Base-by-base conservation (phyloP, 2,113 vertebrate genomes). In the Oenanthe oenanthe region DNA sequence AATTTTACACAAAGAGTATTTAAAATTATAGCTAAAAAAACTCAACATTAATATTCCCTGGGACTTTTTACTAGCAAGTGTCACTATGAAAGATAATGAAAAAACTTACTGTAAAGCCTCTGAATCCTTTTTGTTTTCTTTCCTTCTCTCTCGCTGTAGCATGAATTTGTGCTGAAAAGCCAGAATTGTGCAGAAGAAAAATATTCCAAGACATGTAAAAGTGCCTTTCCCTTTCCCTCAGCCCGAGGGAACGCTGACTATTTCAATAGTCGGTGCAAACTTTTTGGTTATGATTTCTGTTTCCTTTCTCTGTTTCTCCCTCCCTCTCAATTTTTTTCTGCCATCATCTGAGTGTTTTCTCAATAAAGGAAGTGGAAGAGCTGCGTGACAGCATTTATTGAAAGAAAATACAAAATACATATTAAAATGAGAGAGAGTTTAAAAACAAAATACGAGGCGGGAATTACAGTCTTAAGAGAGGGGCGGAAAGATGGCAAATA, bases 281-380 rank as follows among this genome's bases (percentile, higher is more conserved):
- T 91, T 81, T 88, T 94, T 58, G 85, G 54, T 93, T 96, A 88
- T 93, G 92, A 93, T 89, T 97, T 96, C 96, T 94, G 75, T 85
- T 97, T 97, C 92, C 95, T 96, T 95, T 93, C 83, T 74, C 89
- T 94, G 63, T 85, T 92, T 97, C 77, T 92, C 94, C 91, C 78
- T 91, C 93, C 85, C 92, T 96, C 93, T 88, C 62, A 75, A 48
- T 56, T 95, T 90, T 95, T 95, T 95, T 82, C 88, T 88, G 79
- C 60, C 65, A 70, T 93, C 5, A 0, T 66, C 60, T 45, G 74
- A 77, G 74, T 72, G 96, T 93, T 97, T 97, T 96, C 94, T 94
- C 92, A 95, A 91, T 97, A 95, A 94, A 90, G 92, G 79, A 87
- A 94, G 48, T 65, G 76, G 58, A 92, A 94, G 67, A 83, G 65